Conservation (phyloP, 2,797 vertebrate genomes). For the Coregonus sp. region DNA sequence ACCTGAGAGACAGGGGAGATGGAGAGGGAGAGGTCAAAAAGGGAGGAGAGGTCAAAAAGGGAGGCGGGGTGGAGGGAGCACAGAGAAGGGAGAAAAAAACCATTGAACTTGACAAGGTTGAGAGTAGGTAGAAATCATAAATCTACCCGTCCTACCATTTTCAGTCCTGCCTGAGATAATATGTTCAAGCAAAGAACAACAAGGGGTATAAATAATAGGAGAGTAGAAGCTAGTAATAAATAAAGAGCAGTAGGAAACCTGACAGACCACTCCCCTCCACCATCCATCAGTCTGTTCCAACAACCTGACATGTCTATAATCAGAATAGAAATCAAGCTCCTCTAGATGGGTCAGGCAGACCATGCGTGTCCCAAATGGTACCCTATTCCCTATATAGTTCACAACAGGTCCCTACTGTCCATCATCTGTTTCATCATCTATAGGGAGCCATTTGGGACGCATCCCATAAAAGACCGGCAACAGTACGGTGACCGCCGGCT, state of each 20-base stretch:
- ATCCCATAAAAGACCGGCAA: slow-evolving; percentile 10
- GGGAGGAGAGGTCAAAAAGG: no score
- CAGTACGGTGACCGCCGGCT: neutral
- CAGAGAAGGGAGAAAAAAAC: neutral
- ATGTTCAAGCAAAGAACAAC: slow-evolving; percentile 35
- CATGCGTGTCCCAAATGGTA: no score
- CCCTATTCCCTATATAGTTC: no score
- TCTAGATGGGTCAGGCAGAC: slow-evolving; percentile 18
- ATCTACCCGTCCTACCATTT: slow-evolving; percentile 24
- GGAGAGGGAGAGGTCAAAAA: neutral
- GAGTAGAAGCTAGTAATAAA: slow-evolving; percentile 29
- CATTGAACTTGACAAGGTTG: slow-evolving; percentile 4
- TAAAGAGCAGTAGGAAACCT: slow-evolving; percentile 30
- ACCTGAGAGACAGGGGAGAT: slow-evolving; percentile 74
- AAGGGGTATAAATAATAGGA: slow-evolving; percentile 51
- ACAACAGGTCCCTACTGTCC: no score
- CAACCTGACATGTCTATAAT: slow-evolving; percentile 30
- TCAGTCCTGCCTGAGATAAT: slow-evolving; percentile 29
- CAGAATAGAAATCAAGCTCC: slow-evolving; percentile 52
- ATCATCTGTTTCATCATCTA: no score
- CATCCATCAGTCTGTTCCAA: slow-evolving; percentile 39
- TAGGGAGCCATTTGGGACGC: no score
- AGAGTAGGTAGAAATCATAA: slow-evolving; percentile 16
- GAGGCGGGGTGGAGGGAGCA: neutral
- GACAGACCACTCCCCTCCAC: slow-evolving; percentile 21